Base-by-base conservation (phyloP, 2,888 invertebrate genomes). In the Cheilosia soror region DNA sequence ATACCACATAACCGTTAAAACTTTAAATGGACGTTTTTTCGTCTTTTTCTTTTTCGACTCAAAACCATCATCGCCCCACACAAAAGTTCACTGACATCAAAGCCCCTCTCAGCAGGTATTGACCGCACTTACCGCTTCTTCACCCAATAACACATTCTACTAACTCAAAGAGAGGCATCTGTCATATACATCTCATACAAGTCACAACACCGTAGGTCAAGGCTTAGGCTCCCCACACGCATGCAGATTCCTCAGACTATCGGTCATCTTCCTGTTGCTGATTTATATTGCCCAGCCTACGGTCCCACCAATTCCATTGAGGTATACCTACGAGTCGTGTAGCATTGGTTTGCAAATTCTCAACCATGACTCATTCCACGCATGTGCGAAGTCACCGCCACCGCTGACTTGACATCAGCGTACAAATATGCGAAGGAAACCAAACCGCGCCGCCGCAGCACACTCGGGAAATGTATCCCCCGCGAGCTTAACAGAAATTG, bases 111-210 rank as follows among this genome's bases (percentile, higher is more conserved):
- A 47, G 11, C 44, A 20, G 3, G 51, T 20, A 68, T 51, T 44
- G 40, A 29, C 60, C 71, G 29, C 29, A 76, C 62, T 65, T 62
- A 62, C 62, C 5, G 44, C 69, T 57, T 51, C 33, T 53, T 73
- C 44, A 69, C 83, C 83, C 73, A 78, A 44, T 83, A 78, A 78
- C 83, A 83, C 78, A 78, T 78, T 73, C 79, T 57, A 79, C 79
- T 84, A 78, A 68, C 60, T 63, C 73, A 42, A 49, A 76, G 37
- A 58, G 29, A 7, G 3, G 2, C 20, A n/a, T n/a, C 2, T n/a
- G 20, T 11, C 5, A 58, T 9, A 29, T 9, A 29, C 40, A 42
- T 37, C 60, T n/a, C 60, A n/a, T 1, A 11, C 51, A 40, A 60
- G 69, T 40, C 53, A 60, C 31, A 72, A 68, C 37, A 75, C 57